Evolutionary conservation across 2,888 invertebrate species (phyloP).

Genomic region (Apamea monoglypha): DNA sequence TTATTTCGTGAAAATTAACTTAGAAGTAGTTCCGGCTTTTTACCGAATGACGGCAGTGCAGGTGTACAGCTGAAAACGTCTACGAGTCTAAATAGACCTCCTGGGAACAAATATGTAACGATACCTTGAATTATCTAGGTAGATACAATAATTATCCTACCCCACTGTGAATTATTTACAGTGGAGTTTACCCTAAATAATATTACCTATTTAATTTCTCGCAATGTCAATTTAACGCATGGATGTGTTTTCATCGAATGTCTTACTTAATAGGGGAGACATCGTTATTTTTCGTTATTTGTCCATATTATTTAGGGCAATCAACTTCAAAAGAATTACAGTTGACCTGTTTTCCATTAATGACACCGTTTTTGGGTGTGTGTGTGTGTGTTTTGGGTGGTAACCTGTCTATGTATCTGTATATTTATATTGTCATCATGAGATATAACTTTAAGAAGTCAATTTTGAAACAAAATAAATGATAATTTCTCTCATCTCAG

Average conservation of each 20-base stretch:
- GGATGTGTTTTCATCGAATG: constrained; percentile 75
- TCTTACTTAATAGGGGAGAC: constrained; percentile 74
- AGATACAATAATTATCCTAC: not conserved
- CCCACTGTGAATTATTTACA: not conserved
- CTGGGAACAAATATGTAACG: not conserved
- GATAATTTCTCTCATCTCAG: not conserved
- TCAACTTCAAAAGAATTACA: constrained; percentile 75
- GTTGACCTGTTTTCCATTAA: constrained; percentile 72
- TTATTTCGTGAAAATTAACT: no score
- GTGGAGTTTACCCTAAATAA: constrained; percentile 1
- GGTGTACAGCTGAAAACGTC: not conserved
- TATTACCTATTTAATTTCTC: constrained; percentile 68
- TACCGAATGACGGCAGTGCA: no score
- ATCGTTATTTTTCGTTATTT: constrained; percentile 83
- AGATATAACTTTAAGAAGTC: not conserved
- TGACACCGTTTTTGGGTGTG: constrained; percentile 8
- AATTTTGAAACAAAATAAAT: not conserved
- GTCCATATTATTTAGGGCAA: constrained; percentile 73
- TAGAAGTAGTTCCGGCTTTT: no score
- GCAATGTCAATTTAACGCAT: constrained; percentile 78
- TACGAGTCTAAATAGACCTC: no score
- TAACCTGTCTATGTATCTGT: not conserved
- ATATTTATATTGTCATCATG: not conserved
- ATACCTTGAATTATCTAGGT: not conserved
- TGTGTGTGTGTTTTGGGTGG: constrained; percentile 7